Conservation (phyloP, 2,797 vertebrate species). For the Carapus acus region DNA sequence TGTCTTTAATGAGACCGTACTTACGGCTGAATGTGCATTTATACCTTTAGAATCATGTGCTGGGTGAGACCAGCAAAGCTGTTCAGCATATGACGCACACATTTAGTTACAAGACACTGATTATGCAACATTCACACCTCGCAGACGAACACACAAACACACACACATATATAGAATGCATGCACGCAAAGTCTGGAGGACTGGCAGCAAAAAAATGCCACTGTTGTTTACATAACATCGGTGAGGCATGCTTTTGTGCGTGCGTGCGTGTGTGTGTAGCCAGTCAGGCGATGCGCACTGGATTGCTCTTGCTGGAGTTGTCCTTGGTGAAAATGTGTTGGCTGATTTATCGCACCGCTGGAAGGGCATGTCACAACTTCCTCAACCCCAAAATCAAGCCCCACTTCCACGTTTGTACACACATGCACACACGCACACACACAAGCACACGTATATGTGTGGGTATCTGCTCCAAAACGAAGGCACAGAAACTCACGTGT, state of each 20-base stretch:
- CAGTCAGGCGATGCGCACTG: neutral
- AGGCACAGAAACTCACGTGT: too few relatives aligned
- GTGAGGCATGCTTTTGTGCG: neutral
- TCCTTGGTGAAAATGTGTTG: conserved; percentile 37
- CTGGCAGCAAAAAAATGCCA: conserved; percentile 33
- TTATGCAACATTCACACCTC: conserved; percentile 36
- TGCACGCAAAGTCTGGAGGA: conserved; percentile 37
- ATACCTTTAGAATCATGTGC: too few relatives aligned
- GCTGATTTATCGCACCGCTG: conserved; percentile 65
- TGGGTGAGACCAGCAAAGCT: too few relatives aligned
- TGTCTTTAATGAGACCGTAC: too few relatives aligned
- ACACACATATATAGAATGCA: conserved; percentile 5
- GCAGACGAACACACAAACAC: too few relatives aligned
- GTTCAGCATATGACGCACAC: too few relatives aligned
- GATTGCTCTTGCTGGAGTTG: conserved; percentile 37
- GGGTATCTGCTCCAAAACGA: conserved; percentile 5
- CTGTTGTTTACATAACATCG: conserved; percentile 46
- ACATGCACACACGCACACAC: conserved; percentile 46
- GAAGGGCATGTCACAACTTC: conserved; percentile 67
- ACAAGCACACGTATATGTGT: conserved; percentile 40
- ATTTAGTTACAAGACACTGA: conserved; percentile 21
- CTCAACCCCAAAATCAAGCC: conserved; percentile 62
- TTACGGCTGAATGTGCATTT: too few relatives aligned
- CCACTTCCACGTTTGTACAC: conserved; percentile 4
- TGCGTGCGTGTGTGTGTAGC: neutral